These are phyloP conservation scores for Colletes latitarsis DNA, from an alignment of 1,140 invertebrate species.

Conservation along the genomic window DNA sequence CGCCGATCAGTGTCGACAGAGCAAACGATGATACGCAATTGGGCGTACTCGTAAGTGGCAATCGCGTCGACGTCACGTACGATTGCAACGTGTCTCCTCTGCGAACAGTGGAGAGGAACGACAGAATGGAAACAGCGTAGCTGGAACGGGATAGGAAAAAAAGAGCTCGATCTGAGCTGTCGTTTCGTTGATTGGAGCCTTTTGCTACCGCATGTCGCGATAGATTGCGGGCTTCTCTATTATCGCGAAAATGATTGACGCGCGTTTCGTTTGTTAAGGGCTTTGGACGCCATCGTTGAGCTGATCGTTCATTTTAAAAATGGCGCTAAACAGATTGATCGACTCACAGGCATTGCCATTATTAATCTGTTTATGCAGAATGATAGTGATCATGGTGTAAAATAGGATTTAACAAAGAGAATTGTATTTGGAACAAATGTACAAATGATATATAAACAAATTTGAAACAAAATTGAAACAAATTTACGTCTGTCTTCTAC, in stretches of 20 bases:
- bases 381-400: too few species aligned
- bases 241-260: constrained; percentile 31
- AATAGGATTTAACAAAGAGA: too few species aligned
- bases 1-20: constrained; percentile 36
- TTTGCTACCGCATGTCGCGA: constrained; percentile 8
- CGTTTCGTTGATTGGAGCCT: constrained; percentile 62
- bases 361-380: too few species aligned
- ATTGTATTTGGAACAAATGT: too few species aligned
- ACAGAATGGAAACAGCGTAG: constrained; percentile 52
- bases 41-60: constrained; percentile 57
- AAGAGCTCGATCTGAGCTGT: constrained; percentile 48
- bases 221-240: constrained; percentile 27
- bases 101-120: constrained; percentile 16
- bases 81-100: constrained; percentile 57
- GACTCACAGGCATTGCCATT: too few species aligned
- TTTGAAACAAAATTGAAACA: too few species aligned
- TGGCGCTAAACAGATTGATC: too few species aligned
- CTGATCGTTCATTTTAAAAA: too few species aligned
- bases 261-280: neutral
- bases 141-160: constrained; percentile 33
- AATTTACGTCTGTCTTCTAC: too few species aligned
- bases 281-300: too few species aligned
- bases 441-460: too few species aligned
- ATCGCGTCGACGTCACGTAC: constrained; percentile 61
- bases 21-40: constrained; percentile 58